Evolutionary conservation across 2,797 vertebrate genomes (phyloP).

Genomic region (Smutsia temminckii): DNA sequence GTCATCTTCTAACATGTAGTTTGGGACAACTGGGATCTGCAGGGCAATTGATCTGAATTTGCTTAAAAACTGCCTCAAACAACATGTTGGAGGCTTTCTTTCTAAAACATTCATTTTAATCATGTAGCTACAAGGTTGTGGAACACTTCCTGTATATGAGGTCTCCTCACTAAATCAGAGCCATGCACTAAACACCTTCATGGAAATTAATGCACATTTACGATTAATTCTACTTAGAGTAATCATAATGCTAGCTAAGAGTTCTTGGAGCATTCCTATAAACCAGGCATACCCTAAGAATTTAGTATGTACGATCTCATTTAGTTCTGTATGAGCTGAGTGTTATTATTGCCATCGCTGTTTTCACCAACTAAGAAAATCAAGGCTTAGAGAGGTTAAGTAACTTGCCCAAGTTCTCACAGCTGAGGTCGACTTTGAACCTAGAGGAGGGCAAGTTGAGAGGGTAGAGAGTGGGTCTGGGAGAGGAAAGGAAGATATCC

Average conservation of each 20-base stretch:
- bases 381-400: background rate
- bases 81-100: background rate
- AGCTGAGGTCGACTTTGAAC: background rate
- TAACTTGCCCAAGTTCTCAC: background rate
- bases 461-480: background rate
- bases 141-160: background rate
- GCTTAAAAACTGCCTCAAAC: constrained; percentile 21
- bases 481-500: background rate
- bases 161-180: background rate
- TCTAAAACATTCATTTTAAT: constrained; percentile 32
- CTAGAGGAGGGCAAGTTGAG: background rate
- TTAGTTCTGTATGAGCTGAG: background rate
- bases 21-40: background rate
- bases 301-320: background rate
- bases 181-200: background rate
- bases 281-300: background rate
- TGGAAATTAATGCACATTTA: background rate
- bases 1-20: background rate
- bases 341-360: background rate
- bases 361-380: background rate
- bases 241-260: background rate
- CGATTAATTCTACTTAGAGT: background rate
- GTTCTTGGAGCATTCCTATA: background rate
- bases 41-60: background rate
- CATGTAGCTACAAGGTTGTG: background rate